Conservation (phyloP, 1,140 invertebrate species). For the Halyomorpha halys region DNA sequence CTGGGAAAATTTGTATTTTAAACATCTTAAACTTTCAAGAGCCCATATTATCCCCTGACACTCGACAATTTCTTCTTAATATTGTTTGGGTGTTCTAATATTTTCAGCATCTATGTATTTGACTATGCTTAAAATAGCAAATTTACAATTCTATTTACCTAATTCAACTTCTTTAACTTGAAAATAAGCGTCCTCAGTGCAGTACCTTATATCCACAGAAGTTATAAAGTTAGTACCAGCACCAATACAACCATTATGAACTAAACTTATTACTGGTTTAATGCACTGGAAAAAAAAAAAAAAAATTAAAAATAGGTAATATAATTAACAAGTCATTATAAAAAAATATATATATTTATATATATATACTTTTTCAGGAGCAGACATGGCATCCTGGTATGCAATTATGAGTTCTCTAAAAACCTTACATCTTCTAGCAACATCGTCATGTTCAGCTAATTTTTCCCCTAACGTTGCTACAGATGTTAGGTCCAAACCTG, state of each 20-base stretch:
- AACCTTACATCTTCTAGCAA: conserved; percentile 63
- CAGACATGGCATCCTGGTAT: conserved; percentile 67
- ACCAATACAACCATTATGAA: conserved; percentile 84
- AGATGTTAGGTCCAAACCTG: conserved; percentile 63
- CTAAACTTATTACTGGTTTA: conserved; percentile 82
- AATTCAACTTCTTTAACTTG: conserved; percentile 73
- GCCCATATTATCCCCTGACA: too few relatives aligned
- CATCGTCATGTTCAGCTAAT: conserved; percentile 57
- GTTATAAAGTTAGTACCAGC: conserved; percentile 79
- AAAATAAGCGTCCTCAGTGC: conserved; percentile 83
- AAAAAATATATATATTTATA: neutral
- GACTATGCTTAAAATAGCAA: too few relatives aligned
- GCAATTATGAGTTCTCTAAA: conserved; percentile 52
- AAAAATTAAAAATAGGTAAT: neutral
- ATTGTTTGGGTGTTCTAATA: too few relatives aligned
- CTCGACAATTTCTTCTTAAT: too few relatives aligned
- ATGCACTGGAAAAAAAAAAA: conserved; percentile 44
- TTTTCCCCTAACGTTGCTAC: conserved; percentile 47
- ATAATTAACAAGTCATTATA: neutral
- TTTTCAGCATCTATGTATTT: too few relatives aligned
- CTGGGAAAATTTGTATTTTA: too few relatives aligned
- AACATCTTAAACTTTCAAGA: too few relatives aligned
- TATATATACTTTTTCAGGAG: conserved; percentile 58
- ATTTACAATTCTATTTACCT: conserved; percentile 31
- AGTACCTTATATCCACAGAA: conserved; percentile 85